Evolutionary conservation across 2,888 invertebrate genomes (phyloP).

Genomic region (Pyrrhia umbra): DNA sequence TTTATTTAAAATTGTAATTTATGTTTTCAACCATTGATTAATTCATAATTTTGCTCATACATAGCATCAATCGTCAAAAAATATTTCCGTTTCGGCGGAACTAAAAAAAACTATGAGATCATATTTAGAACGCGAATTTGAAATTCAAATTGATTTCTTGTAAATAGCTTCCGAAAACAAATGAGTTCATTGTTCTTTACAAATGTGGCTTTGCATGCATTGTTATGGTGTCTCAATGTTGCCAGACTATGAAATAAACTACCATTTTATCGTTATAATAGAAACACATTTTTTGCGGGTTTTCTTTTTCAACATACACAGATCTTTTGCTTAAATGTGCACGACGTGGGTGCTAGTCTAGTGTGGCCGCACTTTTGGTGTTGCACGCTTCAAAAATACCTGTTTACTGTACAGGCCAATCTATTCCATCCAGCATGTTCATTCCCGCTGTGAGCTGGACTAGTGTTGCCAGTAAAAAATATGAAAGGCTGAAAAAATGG

Average conservation of each 20-base stretch:
- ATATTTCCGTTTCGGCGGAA: conserved; percentile 35
- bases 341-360: conserved; percentile 57
- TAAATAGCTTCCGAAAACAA: conserved; percentile 48
- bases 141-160: conserved; percentile 73
- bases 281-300: conserved; percentile 41
- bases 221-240: conserved; percentile 68
- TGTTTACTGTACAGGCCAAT: conserved; percentile 71
- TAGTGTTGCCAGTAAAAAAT: conserved; percentile 64
- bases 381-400: conserved; percentile 84
- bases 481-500: conserved; percentile 33
- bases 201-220: conserved; percentile 75
- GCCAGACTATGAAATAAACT: conserved; percentile 59
- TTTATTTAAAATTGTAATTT: too few species aligned
- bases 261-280: conserved; percentile 38
- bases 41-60: conserved; percentile 3
- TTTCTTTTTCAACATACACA: conserved; percentile 37
- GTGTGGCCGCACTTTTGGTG: conserved; percentile 74
- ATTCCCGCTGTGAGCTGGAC: conserved; percentile 80
- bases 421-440: conserved; percentile 82
- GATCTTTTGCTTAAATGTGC: conserved; percentile 65
- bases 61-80: conserved; percentile 25
- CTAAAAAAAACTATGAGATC: conserved; percentile 8
- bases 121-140: conserved; percentile 58
- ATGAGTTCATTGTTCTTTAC: conserved; percentile 65
- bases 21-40: too few species aligned